Evolutionary conservation across 2,113 vertebrate genomes (phyloP).

Genomic region (Microtus montanus): DNA sequence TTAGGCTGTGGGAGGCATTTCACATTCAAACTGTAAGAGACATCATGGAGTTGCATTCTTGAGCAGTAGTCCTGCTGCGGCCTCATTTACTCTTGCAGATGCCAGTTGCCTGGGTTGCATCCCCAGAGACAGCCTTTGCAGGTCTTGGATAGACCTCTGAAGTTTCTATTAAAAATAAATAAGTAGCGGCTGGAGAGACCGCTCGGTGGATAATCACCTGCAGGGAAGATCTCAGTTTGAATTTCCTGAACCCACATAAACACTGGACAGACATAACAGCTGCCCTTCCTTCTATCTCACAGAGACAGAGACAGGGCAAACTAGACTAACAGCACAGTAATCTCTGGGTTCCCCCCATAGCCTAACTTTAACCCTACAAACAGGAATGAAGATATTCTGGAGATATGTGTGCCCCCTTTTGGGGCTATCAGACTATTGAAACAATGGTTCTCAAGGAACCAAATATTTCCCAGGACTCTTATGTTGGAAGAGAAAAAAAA

Average conservation of each 20-base stretch:
- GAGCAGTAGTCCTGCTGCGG: background rate
- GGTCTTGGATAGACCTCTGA: background rate
- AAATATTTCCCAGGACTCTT: background rate
- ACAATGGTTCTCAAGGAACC: background rate
- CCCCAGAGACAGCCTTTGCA: background rate
- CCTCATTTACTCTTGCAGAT: background rate
- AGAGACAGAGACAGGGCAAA: background rate
- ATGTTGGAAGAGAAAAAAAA: no score
- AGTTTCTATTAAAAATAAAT: constrained; percentile 34
- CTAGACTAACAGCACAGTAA: background rate
- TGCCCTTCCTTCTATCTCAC: no score
- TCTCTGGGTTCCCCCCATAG: background rate
- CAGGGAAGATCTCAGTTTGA: background rate
- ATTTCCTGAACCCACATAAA: background rate
- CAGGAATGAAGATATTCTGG: background rate
- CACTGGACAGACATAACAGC: background rate
- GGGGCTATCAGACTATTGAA: background rate
- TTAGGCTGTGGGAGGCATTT: background rate
- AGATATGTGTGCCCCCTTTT: background rate
- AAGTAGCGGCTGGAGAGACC: background rate
- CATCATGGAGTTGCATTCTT: background rate
- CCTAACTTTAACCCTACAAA: background rate
- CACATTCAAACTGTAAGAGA: background rate
- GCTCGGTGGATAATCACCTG: background rate
- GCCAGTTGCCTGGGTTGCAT: background rate